These are phyloP conservation scores for Epinephelus lanceolatus DNA, from an alignment of 2,113 vertebrate species.

Conservation along the genomic window DNA sequence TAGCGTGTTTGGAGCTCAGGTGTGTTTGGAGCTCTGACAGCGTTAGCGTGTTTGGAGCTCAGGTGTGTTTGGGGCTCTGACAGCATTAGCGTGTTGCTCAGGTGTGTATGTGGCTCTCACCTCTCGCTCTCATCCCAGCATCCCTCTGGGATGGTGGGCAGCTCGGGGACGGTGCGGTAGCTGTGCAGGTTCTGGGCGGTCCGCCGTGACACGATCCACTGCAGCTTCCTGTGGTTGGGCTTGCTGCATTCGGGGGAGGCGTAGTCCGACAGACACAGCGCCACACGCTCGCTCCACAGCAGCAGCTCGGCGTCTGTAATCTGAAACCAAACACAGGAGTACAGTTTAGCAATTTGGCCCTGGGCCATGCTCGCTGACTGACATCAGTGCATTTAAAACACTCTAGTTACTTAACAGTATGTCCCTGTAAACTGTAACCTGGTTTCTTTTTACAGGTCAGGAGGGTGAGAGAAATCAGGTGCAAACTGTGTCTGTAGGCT, in stretches of 20 bases:
- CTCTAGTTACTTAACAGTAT: not conserved
- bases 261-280: constrained; percentile 93
- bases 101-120: constrained; percentile 71
- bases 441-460: constrained; percentile 8
- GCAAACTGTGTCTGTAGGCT: not conserved
- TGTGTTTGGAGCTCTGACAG: not conserved
- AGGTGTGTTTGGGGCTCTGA: not conserved
- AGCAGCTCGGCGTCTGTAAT: constrained; percentile 90
- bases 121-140: constrained; percentile 91
- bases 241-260: constrained; percentile 96
- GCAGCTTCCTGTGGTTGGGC: constrained; percentile 93
- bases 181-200: constrained; percentile 95
- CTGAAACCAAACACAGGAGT: constrained; percentile 77
- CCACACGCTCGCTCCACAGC: constrained; percentile 93
- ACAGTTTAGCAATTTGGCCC: not conserved
- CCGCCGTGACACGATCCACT: constrained; percentile 96
- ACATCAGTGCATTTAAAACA: not conserved
- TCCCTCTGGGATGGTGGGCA: constrained; percentile 95
- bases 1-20: not conserved
- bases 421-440: constrained; percentile 12
- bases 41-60: not conserved
- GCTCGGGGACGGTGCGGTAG: constrained; percentile 91
- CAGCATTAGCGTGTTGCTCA: not conserved
- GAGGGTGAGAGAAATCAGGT: constrained; percentile 1
- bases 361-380: not conserved